phyloP scores from a whole-genome alignment of 2,888 invertebrate genomes.

The Eupithecia insigniata region DNA sequence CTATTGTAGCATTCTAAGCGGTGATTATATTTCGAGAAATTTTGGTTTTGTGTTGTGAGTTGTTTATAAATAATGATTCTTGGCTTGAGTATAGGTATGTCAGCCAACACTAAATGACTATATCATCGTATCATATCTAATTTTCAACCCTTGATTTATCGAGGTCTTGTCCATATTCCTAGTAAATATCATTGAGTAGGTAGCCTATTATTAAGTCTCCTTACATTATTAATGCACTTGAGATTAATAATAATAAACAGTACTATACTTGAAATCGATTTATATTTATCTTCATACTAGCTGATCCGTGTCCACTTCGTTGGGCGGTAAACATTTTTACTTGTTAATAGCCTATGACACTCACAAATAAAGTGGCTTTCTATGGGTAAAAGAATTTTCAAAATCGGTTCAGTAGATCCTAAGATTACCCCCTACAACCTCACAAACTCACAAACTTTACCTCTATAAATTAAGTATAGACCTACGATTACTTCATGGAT shows the following conservation, averaged over 20 bases:
- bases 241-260: background rate
- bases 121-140: background rate
- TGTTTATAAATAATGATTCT: background rate
- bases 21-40: background rate
- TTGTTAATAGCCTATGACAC: too few species aligned
- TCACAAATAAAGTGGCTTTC: too few species aligned
- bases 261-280: background rate
- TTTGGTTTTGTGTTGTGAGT: background rate
- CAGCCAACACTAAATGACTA: background rate
- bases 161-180: conserved; percentile 3
- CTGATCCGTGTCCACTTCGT: too few species aligned
- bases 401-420: too few species aligned
- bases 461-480: too few species aligned
- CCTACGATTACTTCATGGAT: too few species aligned
- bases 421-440: too few species aligned
- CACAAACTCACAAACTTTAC: too few species aligned
- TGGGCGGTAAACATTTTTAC: too few species aligned
- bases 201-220: background rate
- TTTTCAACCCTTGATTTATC: background rate
- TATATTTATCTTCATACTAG: background rate
- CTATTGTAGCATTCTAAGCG: background rate
- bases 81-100: background rate
- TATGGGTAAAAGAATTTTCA: too few species aligned
- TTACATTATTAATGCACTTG: conserved; percentile 2
- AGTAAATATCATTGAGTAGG: conserved; percentile 2